phyloP scores from a whole-genome alignment of 2,113 vertebrate genomes.

The Abramis brama region DNA sequence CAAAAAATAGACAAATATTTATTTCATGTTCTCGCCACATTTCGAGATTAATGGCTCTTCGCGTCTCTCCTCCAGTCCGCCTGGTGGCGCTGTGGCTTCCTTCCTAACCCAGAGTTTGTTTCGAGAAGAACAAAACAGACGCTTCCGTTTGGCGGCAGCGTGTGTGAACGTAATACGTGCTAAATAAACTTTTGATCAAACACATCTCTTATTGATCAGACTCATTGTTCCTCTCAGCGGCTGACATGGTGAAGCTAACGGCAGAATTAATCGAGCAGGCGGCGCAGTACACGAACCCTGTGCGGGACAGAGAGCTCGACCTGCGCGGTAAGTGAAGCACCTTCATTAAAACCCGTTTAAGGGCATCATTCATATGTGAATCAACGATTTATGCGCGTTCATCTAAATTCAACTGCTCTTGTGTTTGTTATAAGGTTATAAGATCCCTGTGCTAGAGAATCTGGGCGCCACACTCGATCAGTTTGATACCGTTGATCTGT shows the following conservation, averaged over 20 bases:
- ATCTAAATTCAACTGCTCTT: background rate
- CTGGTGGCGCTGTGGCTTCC: background rate
- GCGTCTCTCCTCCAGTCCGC: background rate
- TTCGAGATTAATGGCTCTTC: too few species aligned
- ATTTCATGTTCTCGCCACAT: too few species aligned
- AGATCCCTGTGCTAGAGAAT: slow-evolving; percentile 96
- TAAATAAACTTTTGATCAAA: background rate
- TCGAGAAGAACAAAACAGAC: slow-evolving; percentile 6
- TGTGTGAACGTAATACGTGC: background rate
- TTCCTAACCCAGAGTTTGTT: background rate
- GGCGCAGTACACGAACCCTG: slow-evolving; percentile 92
- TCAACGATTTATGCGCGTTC: background rate
- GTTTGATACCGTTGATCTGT: slow-evolving; percentile 96
- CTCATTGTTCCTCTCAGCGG: background rate
- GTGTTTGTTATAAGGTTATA: slow-evolving; percentile 78
- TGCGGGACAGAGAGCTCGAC: slow-evolving; percentile 90
- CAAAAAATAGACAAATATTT: too few species aligned
- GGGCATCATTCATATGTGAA: background rate
- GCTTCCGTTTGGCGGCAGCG: slow-evolving; percentile 48
- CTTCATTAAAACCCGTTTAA: background rate
- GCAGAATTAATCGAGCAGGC: slow-evolving; percentile 94
- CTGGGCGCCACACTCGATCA: slow-evolving; percentile 95
- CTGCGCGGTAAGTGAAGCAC: slow-evolving; percentile 79
- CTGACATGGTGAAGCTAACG: slow-evolving; percentile 89
- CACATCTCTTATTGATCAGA: background rate